phyloP scores from a whole-genome alignment of 1,140 invertebrate genomes.

The Pectinophora gossypiella region DNA sequence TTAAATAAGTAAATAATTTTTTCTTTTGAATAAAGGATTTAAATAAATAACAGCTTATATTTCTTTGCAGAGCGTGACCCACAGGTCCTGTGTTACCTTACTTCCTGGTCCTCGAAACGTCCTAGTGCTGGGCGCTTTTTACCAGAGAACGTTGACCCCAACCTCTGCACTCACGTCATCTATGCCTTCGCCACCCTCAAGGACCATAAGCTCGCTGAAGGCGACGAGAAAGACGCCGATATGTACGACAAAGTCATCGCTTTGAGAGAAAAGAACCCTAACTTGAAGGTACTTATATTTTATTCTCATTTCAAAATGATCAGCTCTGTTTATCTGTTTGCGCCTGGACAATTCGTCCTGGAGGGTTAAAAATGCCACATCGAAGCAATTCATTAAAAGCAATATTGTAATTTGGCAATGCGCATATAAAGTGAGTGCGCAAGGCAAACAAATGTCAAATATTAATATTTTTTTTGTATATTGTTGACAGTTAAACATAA shows the following conservation, averaged over 20 bases:
- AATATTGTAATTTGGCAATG: no score
- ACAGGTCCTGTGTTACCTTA: constrained; percentile 94
- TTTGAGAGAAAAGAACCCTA: constrained; percentile 91
- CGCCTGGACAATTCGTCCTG: no score
- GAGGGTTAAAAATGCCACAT: no score
- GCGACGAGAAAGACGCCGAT: constrained; percentile 86
- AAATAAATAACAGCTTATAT: not conserved
- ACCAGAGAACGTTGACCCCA: constrained; percentile 91
- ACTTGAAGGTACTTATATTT: constrained; percentile 92
- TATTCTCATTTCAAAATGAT: no score
- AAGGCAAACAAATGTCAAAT: no score
- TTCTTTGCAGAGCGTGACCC: constrained; percentile 81
- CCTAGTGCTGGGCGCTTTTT: constrained; percentile 90
- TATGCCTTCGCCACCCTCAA: constrained; percentile 94
- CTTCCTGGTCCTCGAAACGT: constrained; percentile 95
- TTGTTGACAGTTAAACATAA: no score
- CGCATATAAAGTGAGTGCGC: no score
- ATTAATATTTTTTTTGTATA: no score
- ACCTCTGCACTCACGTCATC: constrained; percentile 93
- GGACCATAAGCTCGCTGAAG: constrained; percentile 86
- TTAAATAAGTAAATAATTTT: no score
- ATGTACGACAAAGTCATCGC: constrained; percentile 90
- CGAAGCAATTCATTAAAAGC: no score
- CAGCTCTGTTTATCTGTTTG: no score
- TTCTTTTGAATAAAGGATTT: no score